Conservation (phyloP, 2,888 invertebrate genomes). For the Pseudococcus longispinus region DNA sequence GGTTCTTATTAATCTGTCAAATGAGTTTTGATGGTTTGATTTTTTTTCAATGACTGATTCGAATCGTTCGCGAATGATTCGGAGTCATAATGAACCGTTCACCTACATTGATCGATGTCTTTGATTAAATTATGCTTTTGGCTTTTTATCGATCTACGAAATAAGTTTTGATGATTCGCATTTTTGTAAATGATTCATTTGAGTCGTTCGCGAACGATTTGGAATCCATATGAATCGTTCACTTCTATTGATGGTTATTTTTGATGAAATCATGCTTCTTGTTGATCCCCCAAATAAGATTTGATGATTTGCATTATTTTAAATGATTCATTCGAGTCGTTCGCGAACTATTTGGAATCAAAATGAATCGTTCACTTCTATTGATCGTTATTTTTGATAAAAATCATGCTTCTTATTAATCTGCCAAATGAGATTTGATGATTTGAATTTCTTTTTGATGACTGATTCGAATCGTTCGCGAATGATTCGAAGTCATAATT, state of each 20-base stretch:
- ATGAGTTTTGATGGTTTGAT: background rate
- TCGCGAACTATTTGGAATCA: too few relatives aligned
- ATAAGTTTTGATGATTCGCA: background rate
- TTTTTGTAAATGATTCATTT: background rate
- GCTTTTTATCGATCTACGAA: background rate
- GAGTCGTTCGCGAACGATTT: background rate
- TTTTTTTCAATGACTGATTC: background rate
- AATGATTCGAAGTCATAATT: background rate
- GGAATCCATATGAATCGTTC: too few relatives aligned
- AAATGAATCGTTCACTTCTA: too few relatives aligned
- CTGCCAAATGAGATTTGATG: too few relatives aligned
- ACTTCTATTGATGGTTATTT: background rate
- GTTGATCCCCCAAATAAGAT: too few relatives aligned
- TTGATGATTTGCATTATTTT: background rate
- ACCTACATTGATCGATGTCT: background rate
- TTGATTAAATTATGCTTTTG: background rate
- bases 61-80: background rate
- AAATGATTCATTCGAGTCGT: too few relatives aligned
- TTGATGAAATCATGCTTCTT: background rate
- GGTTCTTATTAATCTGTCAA: too few relatives aligned
- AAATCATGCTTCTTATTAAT: too few relatives aligned
- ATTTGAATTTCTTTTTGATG: background rate
- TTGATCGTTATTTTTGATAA: too few relatives aligned
- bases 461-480: background rate
- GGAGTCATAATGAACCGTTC: background rate